These are phyloP conservation scores for Caranx melampygus DNA, from an alignment of 2,113 vertebrate species.

Conservation along the genomic window DNA sequence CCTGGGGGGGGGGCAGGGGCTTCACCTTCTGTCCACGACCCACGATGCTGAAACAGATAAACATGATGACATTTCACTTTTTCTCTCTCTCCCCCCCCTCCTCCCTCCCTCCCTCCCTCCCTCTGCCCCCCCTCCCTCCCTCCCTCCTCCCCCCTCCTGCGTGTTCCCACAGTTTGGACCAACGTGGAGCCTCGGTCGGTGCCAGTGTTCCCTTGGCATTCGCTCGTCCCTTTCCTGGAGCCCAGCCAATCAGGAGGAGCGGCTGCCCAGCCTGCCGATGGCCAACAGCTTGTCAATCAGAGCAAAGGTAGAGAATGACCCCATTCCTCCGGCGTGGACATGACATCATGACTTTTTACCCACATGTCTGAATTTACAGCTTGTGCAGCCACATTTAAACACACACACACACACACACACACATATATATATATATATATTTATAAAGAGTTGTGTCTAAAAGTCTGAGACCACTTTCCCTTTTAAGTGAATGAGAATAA, in stretches of 20 bases:
- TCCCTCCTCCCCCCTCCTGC: conserved; percentile 27
- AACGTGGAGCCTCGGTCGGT: conserved; percentile 95
- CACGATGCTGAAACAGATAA: conserved; percentile 40
- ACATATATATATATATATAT: not conserved
- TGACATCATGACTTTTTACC: not conserved
- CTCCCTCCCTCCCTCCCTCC: conserved; percentile 19
- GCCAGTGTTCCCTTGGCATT: conserved; percentile 95
- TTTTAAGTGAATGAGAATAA: no score
- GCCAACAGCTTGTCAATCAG: conserved; percentile 90
- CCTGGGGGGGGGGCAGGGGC: conserved; percentile 46
- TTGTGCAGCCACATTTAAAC: no score
- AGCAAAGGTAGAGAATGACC: conserved; percentile 85
- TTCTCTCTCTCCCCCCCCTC: conserved; percentile 2
- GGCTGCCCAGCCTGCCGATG: conserved; percentile 87
- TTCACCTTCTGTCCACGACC: conserved; percentile 35
- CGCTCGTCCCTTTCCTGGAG: conserved; percentile 93
- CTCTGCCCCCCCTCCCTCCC: conserved; percentile 1
- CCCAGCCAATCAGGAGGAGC: conserved; percentile 91
- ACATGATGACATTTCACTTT: conserved; percentile 60
- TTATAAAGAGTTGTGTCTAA: no score
- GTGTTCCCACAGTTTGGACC: conserved; percentile 89
- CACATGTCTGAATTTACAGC: not conserved
- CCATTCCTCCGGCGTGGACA: not conserved
- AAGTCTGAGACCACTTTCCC: no score
- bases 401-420: no score